Evolutionary conservation across 2,113 vertebrate genomes (phyloP), one percentile per base, ranked within the genome.

Genomic region (Peromyscus maniculatus): DNA sequence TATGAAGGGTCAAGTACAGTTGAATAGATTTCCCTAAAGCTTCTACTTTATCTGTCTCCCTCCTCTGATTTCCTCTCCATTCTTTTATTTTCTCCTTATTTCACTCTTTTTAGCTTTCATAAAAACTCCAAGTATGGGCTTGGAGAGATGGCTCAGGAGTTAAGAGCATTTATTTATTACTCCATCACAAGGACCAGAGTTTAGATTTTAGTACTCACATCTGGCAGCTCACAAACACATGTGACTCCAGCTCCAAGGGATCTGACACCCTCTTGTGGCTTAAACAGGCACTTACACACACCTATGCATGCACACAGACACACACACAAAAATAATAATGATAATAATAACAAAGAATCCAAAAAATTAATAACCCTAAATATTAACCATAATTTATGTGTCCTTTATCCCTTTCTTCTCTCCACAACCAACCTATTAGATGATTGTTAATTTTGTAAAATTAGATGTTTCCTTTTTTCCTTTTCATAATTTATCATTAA

Each of bases 401-500:
- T 13, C 59, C 7, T 62, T 9, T 87, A 3, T 64, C 55, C 62
- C 59, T 87, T 95, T 12, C 16, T 16, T 90, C 88, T 93, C 11
- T 24, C 15, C 4, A 87, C 7, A 72, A 15, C 12, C 22, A 87
- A 52, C 0, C 22, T 92, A 62, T 1, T 43, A 84, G 9, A 43
- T 10, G 55, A 74, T 69, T 21, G 52, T 83, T 83, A 69, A 46
- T 75, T 95, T 87, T 79, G 67, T 67, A 66, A 92, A 96, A 91
- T 10, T 36, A 89, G 97, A 92, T 31, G 15, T 0, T 92, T 95
- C 33, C 3, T 84, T 86, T 87, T 39, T 26, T 52, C 10, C 31
- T 74, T 88, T 89, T 91, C 7, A 75, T 96, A 36, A 79, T 66
- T 86, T 55, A 89, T 79, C 28, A 83, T n/a, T 82, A 55, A 57